These are phyloP conservation scores for Hypsopygia costalis DNA, from an alignment of 2,888 invertebrate species.

Conservation along the genomic window DNA sequence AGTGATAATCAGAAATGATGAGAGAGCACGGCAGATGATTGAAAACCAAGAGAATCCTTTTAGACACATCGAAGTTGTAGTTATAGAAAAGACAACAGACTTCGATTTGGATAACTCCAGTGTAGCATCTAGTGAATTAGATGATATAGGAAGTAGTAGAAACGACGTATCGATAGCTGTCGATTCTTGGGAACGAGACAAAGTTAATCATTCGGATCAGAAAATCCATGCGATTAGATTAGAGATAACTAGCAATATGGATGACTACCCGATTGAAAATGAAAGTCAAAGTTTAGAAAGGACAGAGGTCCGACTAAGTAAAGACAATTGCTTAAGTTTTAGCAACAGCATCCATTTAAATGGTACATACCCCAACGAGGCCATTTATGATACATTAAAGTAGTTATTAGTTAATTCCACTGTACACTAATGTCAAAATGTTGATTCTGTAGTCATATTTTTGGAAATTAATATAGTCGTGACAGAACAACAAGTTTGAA, in stretches of 20 bases:
- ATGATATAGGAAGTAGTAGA: constrained; percentile 61
- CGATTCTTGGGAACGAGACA: constrained; percentile 72
- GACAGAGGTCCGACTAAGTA: constrained; percentile 59
- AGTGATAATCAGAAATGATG: constrained; percentile 68
- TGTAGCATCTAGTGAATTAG: constrained; percentile 63
- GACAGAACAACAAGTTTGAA: background rate
- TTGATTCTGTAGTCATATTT: constrained; percentile 11
- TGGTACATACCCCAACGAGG: constrained; percentile 78
- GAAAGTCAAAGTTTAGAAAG: constrained; percentile 51
- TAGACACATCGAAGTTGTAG: constrained; percentile 75
- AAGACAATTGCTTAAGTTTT: constrained; percentile 71
- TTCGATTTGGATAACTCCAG: constrained; percentile 71
- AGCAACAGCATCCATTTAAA: constrained; percentile 77
- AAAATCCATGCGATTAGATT: constrained; percentile 73
- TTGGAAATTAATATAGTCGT: constrained; percentile 9
- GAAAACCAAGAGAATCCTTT: constrained; percentile 72
- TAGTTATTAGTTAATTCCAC: constrained; percentile 34
- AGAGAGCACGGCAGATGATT: constrained; percentile 66
- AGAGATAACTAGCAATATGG: constrained; percentile 73
- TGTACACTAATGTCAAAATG: constrained; percentile 10
- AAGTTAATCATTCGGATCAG: constrained; percentile 46
- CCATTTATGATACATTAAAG: constrained; percentile 77
- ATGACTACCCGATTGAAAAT: constrained; percentile 55
- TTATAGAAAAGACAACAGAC: constrained; percentile 74
- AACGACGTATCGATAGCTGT: constrained; percentile 66